Conservation (phyloP, 2,888 invertebrate genomes). For the Plebejus argus region DNA sequence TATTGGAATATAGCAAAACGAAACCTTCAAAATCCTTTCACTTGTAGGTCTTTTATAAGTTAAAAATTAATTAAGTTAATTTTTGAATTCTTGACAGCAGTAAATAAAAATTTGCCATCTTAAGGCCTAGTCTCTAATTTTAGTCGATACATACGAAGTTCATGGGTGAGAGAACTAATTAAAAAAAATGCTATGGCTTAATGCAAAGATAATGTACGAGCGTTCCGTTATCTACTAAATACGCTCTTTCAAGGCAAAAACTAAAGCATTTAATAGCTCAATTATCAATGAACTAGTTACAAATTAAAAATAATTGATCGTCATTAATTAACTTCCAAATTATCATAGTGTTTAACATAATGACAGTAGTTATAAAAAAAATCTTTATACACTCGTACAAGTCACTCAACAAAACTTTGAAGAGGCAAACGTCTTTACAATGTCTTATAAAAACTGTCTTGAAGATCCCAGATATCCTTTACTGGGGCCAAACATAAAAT, state of each 20-base stretch:
- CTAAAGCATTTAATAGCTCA: neutral
- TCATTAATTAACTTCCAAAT: neutral
- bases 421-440: neutral
- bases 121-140: too few relatives aligned
- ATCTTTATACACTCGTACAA: neutral
- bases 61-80: too few relatives aligned
- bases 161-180: too few relatives aligned
- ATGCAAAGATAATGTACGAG: too few relatives aligned
- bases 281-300: neutral
- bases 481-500: constrained; percentile 60
- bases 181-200: too few relatives aligned
- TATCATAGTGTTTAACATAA: neutral
- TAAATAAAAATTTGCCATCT: too few relatives aligned
- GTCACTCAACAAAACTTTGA: neutral
- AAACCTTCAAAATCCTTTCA: too few relatives aligned
- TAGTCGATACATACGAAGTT: too few relatives aligned
- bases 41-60: too few relatives aligned
- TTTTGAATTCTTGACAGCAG: too few relatives aligned
- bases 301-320: neutral
- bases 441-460: neutral
- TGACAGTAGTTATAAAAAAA: neutral
- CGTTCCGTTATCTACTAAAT: too few relatives aligned
- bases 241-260: neutral
- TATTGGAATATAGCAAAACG: too few relatives aligned
- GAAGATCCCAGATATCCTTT: constrained; percentile 47